Percentiles rank a stretch among this genome's conserved stretches.
Evolutionary conservation across 2,888 invertebrate species (phyloP).

Genomic region (Limenitis camilla): DNA sequence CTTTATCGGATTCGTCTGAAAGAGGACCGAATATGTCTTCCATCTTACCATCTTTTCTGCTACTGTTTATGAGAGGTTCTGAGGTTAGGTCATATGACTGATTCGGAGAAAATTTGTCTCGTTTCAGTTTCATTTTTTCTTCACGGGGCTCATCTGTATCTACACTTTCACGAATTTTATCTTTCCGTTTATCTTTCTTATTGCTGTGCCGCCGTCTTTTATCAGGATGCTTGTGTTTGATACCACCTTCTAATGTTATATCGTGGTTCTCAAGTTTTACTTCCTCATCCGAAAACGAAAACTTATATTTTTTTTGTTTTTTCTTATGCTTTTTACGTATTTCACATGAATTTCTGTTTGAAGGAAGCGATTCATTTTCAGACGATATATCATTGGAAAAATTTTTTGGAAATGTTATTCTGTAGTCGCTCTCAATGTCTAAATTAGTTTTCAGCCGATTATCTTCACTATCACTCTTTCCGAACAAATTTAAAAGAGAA

Average conservation of each 20-base stretch:
- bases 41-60: conserved; percentile 85
- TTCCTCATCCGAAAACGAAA: conserved; percentile 76
- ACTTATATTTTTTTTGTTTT: conserved; percentile 86
- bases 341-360: conserved; percentile 62
- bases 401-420: conserved; percentile 44
- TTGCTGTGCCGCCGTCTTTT: conserved; percentile 69
- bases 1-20: conserved; percentile 80
- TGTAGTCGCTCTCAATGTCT: conserved; percentile 53
- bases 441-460: conserved; percentile 52
- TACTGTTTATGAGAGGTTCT: conserved; percentile 43
- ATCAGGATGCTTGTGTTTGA: conserved; percentile 62
- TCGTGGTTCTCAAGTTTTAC: conserved; percentile 53
- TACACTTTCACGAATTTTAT: conserved; percentile 70
- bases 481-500: conserved; percentile 58
- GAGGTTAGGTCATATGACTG: conserved; percentile 39
- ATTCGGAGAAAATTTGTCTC: conserved; percentile 62
- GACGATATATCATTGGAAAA: conserved; percentile 61
- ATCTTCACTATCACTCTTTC: conserved; percentile 66
- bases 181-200: conserved; percentile 77
- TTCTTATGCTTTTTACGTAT: conserved; percentile 87
- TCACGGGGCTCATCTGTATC: conserved; percentile 62
- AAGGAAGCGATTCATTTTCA: conserved; percentile 61
- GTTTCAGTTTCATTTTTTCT: conserved; percentile 76
- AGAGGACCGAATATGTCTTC: conserved; percentile 91
- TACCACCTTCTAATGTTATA: conserved; percentile 37